Evolutionary conservation across 2,113 vertebrate genomes (phyloP), one percentile per base, ranked within the genome.

Genomic region (Alethe diademata): DNA sequence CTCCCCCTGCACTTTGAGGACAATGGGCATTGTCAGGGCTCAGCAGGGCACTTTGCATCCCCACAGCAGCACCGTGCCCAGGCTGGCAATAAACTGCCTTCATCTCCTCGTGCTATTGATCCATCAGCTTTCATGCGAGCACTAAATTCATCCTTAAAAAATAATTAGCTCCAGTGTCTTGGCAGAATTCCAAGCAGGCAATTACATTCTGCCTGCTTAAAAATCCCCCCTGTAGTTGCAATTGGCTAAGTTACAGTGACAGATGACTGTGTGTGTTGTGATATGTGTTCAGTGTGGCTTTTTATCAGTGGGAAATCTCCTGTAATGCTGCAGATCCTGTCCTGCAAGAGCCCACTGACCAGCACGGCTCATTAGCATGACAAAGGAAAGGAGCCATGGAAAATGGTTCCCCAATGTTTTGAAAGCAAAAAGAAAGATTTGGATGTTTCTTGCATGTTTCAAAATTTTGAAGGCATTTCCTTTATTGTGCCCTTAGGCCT

Each of bases 111-210:
- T 72, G 88, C 91, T 79, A 75, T 90, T 91, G 88, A 94, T 92
- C 90, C 91, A 28, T 60, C 92, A 51, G 71, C 84, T 86, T 87
- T 91, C 90, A 61, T 56, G 79, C 48, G 3, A 90, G 78, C 45
- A 0, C 86, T 74, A 43, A 91, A 96, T 81, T 87, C 31, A 91
- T 80, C 92, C 85, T 87, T 76, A 93, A 88, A 93, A 97, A 96
- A 96, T 95, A 95, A 97, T 96, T 96, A 94, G 87, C 83, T 78
- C 69, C n/a, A 5, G 67, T 38, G 65, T 16, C 85, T 67, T 94
- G 94, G 96, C 78, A 40, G 83, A 81, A 74, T 75, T 86, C 93
- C 95, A 95, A 70, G 61, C 45, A 88, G 85, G 72, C 89, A 93
- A 67, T 92, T 94, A 90, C 78, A 42, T 92, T 76, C 50, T 91